phyloP scores from a whole-genome alignment of 2,888 invertebrate species.

The Andrena dorsata region DNA sequence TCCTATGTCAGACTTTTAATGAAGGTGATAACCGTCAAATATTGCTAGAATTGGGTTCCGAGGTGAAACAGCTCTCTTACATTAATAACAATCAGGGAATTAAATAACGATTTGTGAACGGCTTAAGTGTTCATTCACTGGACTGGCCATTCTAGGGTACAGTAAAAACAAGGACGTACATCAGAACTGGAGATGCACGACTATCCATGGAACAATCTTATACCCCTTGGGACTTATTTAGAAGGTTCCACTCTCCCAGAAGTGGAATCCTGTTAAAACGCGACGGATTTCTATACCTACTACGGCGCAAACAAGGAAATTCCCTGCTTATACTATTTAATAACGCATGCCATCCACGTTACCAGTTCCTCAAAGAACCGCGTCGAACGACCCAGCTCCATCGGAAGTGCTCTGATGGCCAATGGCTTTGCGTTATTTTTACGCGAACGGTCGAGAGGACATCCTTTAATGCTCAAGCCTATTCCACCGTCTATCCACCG shows the following conservation, averaged over 20 bases:
- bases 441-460: conserved; percentile 48
- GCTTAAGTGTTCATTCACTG: too few species aligned
- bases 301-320: conserved; percentile 38
- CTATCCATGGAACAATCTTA: not conserved
- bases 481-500: conserved; percentile 58
- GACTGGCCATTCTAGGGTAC: not conserved
- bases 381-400: conserved; percentile 39
- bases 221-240: conserved; percentile 26
- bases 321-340: conserved; percentile 6
- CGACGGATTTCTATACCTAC: conserved; percentile 15
- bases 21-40: too few species aligned
- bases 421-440: conserved; percentile 62
- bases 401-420: conserved; percentile 22
- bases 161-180: conserved; percentile 13
- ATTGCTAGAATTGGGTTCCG: too few species aligned
- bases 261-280: conserved; percentile 45
- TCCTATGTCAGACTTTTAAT: too few species aligned
- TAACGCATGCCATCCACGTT: conserved; percentile 17
- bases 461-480: conserved; percentile 63
- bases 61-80: too few species aligned
- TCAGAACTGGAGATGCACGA: conserved; percentile 5
- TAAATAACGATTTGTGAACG: too few species aligned
- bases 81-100: too few species aligned
- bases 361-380: conserved; percentile 15
- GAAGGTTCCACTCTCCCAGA: conserved; percentile 5